phyloP scores from a whole-genome alignment of 2,888 invertebrate genomes.

The Crossocerus cetratus region DNA sequence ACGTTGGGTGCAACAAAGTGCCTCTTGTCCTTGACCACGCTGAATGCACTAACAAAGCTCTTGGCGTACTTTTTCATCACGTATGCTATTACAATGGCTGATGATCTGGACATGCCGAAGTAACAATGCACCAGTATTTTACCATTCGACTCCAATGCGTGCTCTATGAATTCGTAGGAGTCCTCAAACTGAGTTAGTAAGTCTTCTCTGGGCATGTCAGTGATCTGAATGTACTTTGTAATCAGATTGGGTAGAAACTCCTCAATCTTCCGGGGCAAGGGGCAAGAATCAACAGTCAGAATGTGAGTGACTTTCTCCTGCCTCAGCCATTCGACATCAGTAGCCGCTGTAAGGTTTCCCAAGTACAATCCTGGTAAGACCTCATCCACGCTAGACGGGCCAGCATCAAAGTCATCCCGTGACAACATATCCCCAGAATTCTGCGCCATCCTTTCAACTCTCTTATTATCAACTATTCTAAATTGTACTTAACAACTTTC shows the following conservation, averaged over 20 bases:
- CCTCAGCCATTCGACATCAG: constrained; percentile 83
- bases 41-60: constrained; percentile 85
- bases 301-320: constrained; percentile 86
- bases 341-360: constrained; percentile 88
- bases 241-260: constrained; percentile 82
- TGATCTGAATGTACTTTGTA: constrained; percentile 88
- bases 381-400: constrained; percentile 80
- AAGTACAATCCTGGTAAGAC: constrained; percentile 80
- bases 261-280: constrained; percentile 86
- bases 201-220: constrained; percentile 92
- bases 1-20: constrained; percentile 87
- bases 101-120: constrained; percentile 94
- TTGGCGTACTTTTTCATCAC: constrained; percentile 91
- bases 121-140: constrained; percentile 93
- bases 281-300: constrained; percentile 90
- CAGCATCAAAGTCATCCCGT: constrained; percentile 78
- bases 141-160: constrained; percentile 82
- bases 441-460: constrained; percentile 40
- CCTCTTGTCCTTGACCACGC: constrained; percentile 84
- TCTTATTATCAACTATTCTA: constrained; percentile 38
- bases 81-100: constrained; percentile 91
- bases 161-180: constrained; percentile 86
- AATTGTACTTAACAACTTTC: neutral
- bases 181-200: constrained; percentile 88
- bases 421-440: constrained; percentile 54